Percentiles rank a stretch among this genome's conserved stretches.
phyloP scores from a whole-genome alignment of 1,140 invertebrate species.

The Argopecten irradians region DNA sequence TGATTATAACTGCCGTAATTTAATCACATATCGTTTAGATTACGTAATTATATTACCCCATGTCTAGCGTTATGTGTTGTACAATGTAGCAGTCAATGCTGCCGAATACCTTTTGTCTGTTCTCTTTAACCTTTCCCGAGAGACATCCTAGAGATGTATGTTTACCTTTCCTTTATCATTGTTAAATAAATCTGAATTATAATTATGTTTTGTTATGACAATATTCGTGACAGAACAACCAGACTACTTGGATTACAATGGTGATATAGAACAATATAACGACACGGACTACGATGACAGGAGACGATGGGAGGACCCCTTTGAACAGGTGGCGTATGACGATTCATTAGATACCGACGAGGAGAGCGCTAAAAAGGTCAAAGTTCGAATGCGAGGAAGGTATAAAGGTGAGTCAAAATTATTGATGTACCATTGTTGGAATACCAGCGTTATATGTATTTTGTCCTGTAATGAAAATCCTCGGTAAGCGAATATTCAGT shows the following conservation, averaged over 20 bases:
- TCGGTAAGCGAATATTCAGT: neutral
- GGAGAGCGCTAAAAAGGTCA: constrained; percentile 45
- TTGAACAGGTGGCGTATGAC: neutral
- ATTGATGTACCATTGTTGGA: neutral
- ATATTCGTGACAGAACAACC: constrained; percentile 33
- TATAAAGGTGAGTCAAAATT: constrained; percentile 42
- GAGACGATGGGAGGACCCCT: neutral
- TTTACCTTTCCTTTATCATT: too few species aligned
- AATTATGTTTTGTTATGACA: too few species aligned
- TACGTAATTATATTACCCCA: too few species aligned
- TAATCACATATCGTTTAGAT: too few species aligned
- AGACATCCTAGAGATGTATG: too few species aligned
- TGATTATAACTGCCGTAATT: too few species aligned
- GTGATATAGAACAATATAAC: neutral
- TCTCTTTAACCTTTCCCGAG: too few species aligned
- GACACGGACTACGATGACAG: neutral
- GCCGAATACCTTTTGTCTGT: too few species aligned
- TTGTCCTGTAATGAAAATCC: neutral
- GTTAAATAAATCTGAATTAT: too few species aligned
- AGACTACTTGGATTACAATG: neutral
- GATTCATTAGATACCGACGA: constrained; percentile 26
- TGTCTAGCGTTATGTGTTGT: too few species aligned
- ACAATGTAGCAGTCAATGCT: too few species aligned
- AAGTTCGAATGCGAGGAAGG: constrained; percentile 63
- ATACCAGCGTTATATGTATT: neutral